Base-by-base conservation (phyloP, 2,888 invertebrate species). In the Adineta ricciae region DNA sequence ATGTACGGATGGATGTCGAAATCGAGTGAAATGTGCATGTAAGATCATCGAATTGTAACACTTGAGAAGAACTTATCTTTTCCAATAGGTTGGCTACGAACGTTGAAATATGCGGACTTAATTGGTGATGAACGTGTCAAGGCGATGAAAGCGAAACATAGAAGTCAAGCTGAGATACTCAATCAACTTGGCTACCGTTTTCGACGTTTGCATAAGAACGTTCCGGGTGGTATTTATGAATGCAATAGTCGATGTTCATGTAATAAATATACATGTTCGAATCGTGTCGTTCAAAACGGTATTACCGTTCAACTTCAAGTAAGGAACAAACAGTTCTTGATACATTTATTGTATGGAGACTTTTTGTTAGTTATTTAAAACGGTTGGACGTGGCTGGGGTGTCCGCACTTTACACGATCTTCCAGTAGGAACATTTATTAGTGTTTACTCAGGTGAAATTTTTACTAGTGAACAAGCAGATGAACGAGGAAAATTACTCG, bases 271-370 rank as follows among this genome's bases (percentile, higher is more conserved):
- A 41, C 78, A 41, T 99, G 99, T 89, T 90, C 94, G 21, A 99
- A 99, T 89, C 93, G 97, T 82, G 97, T 99, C 0, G 98, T 95
- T 0, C 99, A 99, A 88, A 94, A 96, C 90, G 95, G 96, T 0
- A 91, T 99, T 1, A 94, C 94, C 86, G 88, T 89, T 54, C 87
- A 90, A 83, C 88, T 92, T 24, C 96, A 99, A 21, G 78, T 78
- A 78, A 78, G 14, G 11, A 21, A n/a, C n/a, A n/a, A n/a, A n/a
- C n/a, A n/a, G n/a, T n/a, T n/a, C n/a, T n/a, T n/a, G n/a, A n/a
- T n/a, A n/a, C n/a, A n/a, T n/a, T n/a, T n/a, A n/a, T n/a, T n/a
- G n/a, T n/a, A n/a, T n/a, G n/a, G n/a, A n/a, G n/a, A n/a, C n/a
- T n/a, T n/a, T n/a, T n/a, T n/a, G n/a, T 24, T 78, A 78, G 92